phyloP scores from a whole-genome alignment of 2,113 vertebrate species.

The Poecile atricapillus region DNA sequence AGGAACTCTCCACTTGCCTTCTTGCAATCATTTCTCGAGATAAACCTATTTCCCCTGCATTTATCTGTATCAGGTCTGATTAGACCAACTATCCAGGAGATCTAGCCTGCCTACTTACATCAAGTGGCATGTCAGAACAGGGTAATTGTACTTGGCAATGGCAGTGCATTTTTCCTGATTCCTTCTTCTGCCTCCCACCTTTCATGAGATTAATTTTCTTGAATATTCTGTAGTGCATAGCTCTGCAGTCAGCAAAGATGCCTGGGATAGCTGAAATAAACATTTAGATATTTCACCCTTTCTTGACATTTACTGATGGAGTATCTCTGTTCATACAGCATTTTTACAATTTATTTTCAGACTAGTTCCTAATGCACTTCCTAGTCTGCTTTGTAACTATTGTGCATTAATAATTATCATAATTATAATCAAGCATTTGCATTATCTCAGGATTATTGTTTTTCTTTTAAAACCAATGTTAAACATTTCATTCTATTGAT shows the following conservation, averaged over 20 bases:
- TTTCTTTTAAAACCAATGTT: not conserved
- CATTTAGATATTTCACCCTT: not conserved
- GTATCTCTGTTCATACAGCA: not conserved
- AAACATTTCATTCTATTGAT: not conserved
- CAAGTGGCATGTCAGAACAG: not conserved
- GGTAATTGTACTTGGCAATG: not conserved
- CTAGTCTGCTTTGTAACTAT: not conserved
- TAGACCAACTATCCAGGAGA: not conserved
- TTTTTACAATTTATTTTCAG: not conserved
- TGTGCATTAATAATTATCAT: not conserved
- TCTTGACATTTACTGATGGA: not conserved
- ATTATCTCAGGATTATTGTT: not conserved
- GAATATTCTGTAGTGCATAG: not conserved
- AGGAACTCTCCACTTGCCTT: not conserved
- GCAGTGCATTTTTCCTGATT: not conserved
- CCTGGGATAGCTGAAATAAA: not conserved
- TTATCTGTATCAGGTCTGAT: not conserved
- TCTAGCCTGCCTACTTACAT: not conserved
- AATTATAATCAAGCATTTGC: not conserved
- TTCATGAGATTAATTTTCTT: not conserved
- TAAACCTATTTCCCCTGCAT: not conserved
- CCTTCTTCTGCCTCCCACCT: not conserved
- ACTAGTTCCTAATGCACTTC: not conserved
- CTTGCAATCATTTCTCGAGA: not conserved
- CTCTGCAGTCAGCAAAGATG: not conserved